Evolutionary conservation across 2,113 vertebrate species (phyloP).

Genomic region (Cryptomyrus ogoouensis): DNA sequence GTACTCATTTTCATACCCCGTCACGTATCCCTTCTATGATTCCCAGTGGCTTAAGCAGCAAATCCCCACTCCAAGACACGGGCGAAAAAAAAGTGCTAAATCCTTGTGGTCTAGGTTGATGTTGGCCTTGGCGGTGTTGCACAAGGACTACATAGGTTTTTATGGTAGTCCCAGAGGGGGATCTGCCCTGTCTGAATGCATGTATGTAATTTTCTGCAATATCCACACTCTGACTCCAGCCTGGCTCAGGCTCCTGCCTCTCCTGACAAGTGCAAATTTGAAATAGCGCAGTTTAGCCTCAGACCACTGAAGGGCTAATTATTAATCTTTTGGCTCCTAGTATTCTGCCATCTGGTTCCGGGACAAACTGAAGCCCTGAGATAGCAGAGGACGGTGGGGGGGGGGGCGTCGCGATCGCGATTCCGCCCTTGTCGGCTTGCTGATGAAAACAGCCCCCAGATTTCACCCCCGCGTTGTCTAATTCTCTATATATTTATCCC

Average conservation of each 20-base stretch:
- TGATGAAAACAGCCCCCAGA: slow-evolving; percentile 22
- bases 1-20: background rate
- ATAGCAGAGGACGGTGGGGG: background rate
- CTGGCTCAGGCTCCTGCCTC: background rate
- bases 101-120: background rate
- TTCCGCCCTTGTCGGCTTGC: background rate
- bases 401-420: too few relatives aligned
- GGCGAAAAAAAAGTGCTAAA: too few relatives aligned
- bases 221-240: background rate
- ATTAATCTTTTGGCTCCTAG: slow-evolving; percentile 16
- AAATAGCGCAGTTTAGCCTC: slow-evolving; percentile 21
- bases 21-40: background rate
- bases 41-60: background rate
- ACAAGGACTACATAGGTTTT: background rate
- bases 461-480: slow-evolving; percentile 20
- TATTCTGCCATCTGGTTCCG: slow-evolving; percentile 18
- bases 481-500: slow-evolving; percentile 25
- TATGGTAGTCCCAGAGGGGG: background rate
- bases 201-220: slow-evolving; percentile 14
- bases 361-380: background rate
- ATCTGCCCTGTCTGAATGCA: background rate
- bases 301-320: slow-evolving; percentile 29
- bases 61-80: background rate
- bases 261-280: slow-evolving; percentile 25
- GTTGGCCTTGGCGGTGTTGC: background rate